Evolutionary conservation across 2,113 vertebrate genomes (phyloP).

Genomic region (Rattus norvegicus): DNA sequence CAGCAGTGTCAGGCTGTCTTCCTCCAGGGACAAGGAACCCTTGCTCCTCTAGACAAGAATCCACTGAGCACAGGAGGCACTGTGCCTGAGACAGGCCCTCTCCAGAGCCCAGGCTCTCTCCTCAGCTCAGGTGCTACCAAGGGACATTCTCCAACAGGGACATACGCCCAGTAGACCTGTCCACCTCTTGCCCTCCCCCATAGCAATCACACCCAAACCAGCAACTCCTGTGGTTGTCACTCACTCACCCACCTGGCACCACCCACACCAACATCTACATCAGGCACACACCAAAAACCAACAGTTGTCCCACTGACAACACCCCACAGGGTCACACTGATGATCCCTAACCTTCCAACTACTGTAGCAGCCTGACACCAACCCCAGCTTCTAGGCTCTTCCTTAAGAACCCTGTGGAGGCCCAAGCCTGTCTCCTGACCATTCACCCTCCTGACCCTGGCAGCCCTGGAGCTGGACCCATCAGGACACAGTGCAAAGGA

Average conservation of each 20-base stretch:
- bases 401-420: background rate
- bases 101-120: background rate
- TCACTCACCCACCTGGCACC: background rate
- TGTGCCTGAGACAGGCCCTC: background rate
- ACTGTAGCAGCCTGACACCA: background rate
- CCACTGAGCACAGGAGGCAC: background rate
- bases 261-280: background rate
- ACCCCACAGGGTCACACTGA: background rate
- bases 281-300: background rate
- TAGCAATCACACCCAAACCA: background rate
- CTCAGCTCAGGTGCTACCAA: background rate
- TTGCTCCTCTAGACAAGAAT: background rate
- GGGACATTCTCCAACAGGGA: background rate
- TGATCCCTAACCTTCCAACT: background rate
- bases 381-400: background rate
- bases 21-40: background rate
- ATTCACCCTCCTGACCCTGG: background rate
- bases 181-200: background rate
- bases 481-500: fast-evolving
- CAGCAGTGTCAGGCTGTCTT: too few relatives aligned
- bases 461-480: background rate
- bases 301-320: background rate
- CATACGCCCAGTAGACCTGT: background rate
- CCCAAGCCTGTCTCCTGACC: background rate
- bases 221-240: too few relatives aligned